A percentile compares a stretch with the other conserved stretches of the same genome.
These are phyloP conservation scores for Pissodes strobi DNA, from an alignment of 1,140 invertebrate species.

Conservation along the genomic window DNA sequence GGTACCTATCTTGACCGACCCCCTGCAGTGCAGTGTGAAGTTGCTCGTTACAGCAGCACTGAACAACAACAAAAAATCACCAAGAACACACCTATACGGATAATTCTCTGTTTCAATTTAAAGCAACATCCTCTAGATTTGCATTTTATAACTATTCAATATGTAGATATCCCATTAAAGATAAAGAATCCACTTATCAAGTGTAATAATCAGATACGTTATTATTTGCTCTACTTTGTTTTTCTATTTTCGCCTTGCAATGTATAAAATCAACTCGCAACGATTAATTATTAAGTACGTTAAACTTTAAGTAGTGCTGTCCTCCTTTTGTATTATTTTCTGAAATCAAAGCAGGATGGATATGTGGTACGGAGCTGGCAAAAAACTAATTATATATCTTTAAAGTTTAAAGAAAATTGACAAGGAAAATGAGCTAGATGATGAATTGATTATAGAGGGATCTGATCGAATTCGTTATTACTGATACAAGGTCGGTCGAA, in stretches of 20 bases:
- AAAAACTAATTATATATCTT: conserved; percentile 8
- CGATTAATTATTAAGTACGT: conserved; percentile 14
- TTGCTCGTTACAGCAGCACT: too few species aligned
- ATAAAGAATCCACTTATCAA: conserved; percentile 7
- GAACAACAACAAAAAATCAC: too few species aligned
- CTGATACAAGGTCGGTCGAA: too few species aligned
- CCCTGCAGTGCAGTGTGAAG: too few species aligned
- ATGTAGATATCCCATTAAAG: conserved; percentile 6
- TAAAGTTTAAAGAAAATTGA: conserved; percentile 13
- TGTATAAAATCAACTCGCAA: neutral
- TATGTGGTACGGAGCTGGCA: neutral
- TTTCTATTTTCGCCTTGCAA: neutral
- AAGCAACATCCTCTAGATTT: conserved; percentile 2
- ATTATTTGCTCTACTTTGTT: conserved; percentile 12
- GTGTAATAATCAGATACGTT: neutral
- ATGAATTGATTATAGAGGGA: conserved; percentile 5
- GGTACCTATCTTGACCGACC: too few species aligned
- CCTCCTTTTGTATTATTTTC: neutral
- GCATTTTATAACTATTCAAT: conserved; percentile 4
- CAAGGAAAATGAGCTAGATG: neutral
- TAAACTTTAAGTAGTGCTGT: conserved; percentile 4
- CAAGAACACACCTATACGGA: too few species aligned
- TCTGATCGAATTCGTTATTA: too few species aligned
- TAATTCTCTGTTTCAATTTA: neutral
- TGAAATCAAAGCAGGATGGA: conserved; percentile 5